Evolutionary conservation across 1,140 invertebrate genomes (phyloP).

Genomic region (Orussus abietinus): DNA sequence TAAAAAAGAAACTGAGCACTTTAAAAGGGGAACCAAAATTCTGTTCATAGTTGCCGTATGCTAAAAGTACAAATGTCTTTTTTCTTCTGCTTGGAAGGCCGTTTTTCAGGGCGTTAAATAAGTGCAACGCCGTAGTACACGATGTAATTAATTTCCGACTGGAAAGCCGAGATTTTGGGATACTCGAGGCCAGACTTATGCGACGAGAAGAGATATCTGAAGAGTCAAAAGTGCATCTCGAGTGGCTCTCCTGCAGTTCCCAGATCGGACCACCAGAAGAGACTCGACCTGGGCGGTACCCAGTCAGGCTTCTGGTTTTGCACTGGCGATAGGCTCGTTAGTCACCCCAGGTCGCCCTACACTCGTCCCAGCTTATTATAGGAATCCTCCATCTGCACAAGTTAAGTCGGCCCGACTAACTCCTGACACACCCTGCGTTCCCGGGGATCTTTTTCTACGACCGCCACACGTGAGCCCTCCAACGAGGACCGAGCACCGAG

Average conservation of each 20-base stretch:
- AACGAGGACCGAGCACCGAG: too few species aligned
- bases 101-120: slow-evolving; percentile 24
- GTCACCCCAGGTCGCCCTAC: slow-evolving; percentile 26
- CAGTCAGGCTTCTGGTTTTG: slow-evolving; percentile 27
- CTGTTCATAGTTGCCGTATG: too few species aligned
- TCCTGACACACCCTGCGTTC: slow-evolving; percentile 1
- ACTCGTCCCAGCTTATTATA: slow-evolving; percentile 21
- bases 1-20: too few species aligned
- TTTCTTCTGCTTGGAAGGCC: too few species aligned
- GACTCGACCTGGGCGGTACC: slow-evolving; percentile 23
- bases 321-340: slow-evolving; percentile 42
- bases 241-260: slow-evolving; percentile 24
- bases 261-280: slow-evolving; percentile 24
- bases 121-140: neutral
- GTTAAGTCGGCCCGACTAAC: too few species aligned
- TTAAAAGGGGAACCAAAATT: too few species aligned
- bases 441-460: slow-evolving; percentile 18
- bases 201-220: neutral
- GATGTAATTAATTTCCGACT: neutral
- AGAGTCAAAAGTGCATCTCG: slow-evolving; percentile 4
- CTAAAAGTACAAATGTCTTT: too few species aligned
- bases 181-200: too few species aligned
- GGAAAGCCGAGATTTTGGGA: too few species aligned
- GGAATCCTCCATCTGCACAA: slow-evolving; percentile 1
- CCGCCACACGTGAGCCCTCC: too few species aligned